A percentile compares a stretch with the other conserved stretches of the same genome.
Conservation (phyloP, 1,140 invertebrate genomes). For the Cotesia vestalis region DNA sequence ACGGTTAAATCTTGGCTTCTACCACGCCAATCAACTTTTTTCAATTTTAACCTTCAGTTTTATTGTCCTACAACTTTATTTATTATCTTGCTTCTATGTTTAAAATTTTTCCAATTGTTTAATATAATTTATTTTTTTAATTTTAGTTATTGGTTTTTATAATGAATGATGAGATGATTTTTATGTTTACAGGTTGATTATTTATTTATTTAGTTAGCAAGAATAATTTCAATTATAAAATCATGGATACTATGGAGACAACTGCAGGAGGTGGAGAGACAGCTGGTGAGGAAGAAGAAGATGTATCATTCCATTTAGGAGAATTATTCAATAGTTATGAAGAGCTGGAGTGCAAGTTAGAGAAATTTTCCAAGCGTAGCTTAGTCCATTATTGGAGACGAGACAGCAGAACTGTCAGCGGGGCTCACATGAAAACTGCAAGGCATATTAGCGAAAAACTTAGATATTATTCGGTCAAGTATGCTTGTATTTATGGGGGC, state of each 20-base stretch:
- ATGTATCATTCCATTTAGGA: constrained; percentile 57
- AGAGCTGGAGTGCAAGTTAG: constrained; percentile 58
- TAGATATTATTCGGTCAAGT: constrained; percentile 65
- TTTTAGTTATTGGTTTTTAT: background rate
- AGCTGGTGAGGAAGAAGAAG: constrained; percentile 48
- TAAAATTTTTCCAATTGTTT: background rate
- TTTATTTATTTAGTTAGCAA: too few species aligned
- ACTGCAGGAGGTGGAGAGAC: background rate
- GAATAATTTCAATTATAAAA: constrained; percentile 20
- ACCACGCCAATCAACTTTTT: constrained; percentile 57
- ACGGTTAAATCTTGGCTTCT: constrained; percentile 61
- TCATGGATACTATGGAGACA: constrained; percentile 42
- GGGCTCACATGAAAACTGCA: constrained; percentile 64
- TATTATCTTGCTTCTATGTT: background rate
- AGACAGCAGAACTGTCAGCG: constrained; percentile 63
- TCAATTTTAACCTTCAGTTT: background rate
- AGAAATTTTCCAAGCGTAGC: constrained; percentile 58
- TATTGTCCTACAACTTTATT: background rate
- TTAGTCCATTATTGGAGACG: constrained; percentile 64
- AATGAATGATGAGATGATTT: background rate
- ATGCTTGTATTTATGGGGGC: constrained; percentile 64
- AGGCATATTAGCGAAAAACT: constrained; percentile 60
- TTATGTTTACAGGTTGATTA: constrained; percentile 31
- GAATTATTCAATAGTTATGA: constrained; percentile 64
- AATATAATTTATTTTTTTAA: background rate